Evolutionary conservation across 2,797 vertebrate genomes (phyloP).

Genomic region (Chromobotia macracanthus): DNA sequence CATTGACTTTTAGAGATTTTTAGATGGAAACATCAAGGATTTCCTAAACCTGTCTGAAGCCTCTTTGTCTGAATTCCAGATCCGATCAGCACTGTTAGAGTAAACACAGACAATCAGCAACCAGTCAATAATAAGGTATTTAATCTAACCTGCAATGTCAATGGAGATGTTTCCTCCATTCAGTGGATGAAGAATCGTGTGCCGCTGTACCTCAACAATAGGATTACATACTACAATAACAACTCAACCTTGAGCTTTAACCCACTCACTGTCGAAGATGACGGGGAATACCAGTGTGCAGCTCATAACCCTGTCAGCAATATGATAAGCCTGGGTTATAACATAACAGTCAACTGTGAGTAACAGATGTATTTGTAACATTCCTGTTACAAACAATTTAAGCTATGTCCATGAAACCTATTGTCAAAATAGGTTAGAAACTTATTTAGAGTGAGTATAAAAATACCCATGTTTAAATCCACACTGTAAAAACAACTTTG

Average conservation of each 20-base stretch:
- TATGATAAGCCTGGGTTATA: constrained; percentile 62
- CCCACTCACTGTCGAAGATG: constrained; percentile 60
- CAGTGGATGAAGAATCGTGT: constrained; percentile 40
- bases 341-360: constrained; percentile 70
- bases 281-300: constrained; percentile 67
- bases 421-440: not conserved
- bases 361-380: constrained; percentile 29
- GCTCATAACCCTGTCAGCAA: constrained; percentile 70
- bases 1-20: not conserved
- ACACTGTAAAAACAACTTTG: too few relatives aligned
- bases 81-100: not conserved
- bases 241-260: constrained; percentile 67
- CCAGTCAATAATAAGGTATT: not conserved
- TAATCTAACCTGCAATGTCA: not conserved
- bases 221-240: constrained; percentile 36
- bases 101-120: not conserved
- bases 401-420: too few relatives aligned
- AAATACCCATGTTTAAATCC: not conserved
- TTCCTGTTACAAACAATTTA: too few relatives aligned
- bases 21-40: not conserved
- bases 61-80: constrained; percentile 7
- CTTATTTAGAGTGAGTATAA: not conserved
- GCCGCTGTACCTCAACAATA: constrained; percentile 33
- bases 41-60: not conserved
- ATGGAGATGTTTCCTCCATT: not conserved